A percentile compares a stretch with the other conserved stretches of the same genome.
These are phyloP conservation scores for Copsychus sechellarum DNA, from an alignment of 2,113 vertebrate species.

Conservation along the genomic window DNA sequence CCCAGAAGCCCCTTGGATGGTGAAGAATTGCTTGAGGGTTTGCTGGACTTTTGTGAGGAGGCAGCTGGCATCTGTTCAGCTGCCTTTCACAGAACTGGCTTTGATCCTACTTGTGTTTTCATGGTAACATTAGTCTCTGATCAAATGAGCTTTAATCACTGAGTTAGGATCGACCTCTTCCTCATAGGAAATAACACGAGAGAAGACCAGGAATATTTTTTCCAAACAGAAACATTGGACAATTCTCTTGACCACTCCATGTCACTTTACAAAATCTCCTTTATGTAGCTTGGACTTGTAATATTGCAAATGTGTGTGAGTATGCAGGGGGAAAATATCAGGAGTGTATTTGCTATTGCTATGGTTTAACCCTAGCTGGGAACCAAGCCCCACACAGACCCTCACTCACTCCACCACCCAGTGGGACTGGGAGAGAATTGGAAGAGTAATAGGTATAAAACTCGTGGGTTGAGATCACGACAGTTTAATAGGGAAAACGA, in stretches of 20 bases:
- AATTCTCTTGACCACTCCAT: background rate
- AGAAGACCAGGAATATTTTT: background rate
- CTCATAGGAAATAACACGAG: background rate
- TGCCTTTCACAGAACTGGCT: background rate
- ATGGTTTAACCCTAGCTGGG: background rate
- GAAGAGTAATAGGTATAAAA: background rate
- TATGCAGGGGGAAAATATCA: background rate
- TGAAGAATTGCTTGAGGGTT: background rate
- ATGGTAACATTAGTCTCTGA: background rate
- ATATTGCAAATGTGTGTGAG: background rate
- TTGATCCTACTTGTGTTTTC: background rate
- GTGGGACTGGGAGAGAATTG: background rate
- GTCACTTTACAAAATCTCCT: background rate
- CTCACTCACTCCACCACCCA: accelerated
- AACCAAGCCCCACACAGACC: background rate
- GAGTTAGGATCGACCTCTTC: background rate
- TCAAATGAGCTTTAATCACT: background rate
- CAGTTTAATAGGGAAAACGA: background rate
- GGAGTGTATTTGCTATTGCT: background rate
- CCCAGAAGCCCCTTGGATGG: background rate
- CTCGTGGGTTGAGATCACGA: background rate
- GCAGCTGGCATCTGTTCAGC: background rate
- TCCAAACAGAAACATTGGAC: background rate
- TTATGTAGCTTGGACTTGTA: background rate
- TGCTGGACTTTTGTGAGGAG: background rate